A percentile compares a stretch with the other conserved stretches of the same genome.
phyloP scores from a whole-genome alignment of 2,888 invertebrate genomes.

The Ornithoptera priamus region DNA sequence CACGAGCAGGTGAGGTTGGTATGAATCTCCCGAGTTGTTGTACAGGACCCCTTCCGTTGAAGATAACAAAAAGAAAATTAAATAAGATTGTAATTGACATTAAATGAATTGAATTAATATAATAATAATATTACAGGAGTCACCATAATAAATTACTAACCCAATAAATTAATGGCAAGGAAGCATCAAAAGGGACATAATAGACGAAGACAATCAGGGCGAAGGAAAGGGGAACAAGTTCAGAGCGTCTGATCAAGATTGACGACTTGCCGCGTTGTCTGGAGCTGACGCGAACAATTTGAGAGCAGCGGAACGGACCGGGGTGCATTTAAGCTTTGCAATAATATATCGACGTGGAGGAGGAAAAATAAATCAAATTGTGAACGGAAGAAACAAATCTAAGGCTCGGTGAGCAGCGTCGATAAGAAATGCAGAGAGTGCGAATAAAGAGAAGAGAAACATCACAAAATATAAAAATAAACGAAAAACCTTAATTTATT shows the following conservation, averaged over 20 bases:
- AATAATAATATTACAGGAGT: no score
- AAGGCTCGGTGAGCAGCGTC: neutral
- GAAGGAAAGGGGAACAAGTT: slow-evolving; percentile 28
- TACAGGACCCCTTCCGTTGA: no score
- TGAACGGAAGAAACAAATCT: neutral
- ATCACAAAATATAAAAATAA: no score
- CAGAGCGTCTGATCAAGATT: slow-evolving; percentile 35
- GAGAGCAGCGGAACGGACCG: slow-evolving; percentile 24
- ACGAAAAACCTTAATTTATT: no score
- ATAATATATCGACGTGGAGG: slow-evolving; percentile 21
- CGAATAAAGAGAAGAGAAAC: no score
- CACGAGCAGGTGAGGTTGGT: no score
- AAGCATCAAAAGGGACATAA: slow-evolving; percentile 24
- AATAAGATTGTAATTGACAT: no score
- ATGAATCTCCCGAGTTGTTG: no score
- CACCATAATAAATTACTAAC: slow-evolving; percentile 7
- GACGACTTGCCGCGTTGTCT: slow-evolving; percentile 33
- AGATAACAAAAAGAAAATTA: no score
- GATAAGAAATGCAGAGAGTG: no score
- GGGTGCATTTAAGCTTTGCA: slow-evolving; percentile 29
- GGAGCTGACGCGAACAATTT: slow-evolving; percentile 33
- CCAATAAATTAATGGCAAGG: slow-evolving; percentile 18
- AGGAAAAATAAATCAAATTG: slow-evolving; percentile 22
- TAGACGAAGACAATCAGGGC: slow-evolving; percentile 31
- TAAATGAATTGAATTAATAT: no score